A percentile compares a stretch with the other conserved stretches of the same genome.
These are phyloP conservation scores for Xiphophorus maculatus DNA, from an alignment of 2,113 vertebrate species.

Conservation along the genomic window DNA sequence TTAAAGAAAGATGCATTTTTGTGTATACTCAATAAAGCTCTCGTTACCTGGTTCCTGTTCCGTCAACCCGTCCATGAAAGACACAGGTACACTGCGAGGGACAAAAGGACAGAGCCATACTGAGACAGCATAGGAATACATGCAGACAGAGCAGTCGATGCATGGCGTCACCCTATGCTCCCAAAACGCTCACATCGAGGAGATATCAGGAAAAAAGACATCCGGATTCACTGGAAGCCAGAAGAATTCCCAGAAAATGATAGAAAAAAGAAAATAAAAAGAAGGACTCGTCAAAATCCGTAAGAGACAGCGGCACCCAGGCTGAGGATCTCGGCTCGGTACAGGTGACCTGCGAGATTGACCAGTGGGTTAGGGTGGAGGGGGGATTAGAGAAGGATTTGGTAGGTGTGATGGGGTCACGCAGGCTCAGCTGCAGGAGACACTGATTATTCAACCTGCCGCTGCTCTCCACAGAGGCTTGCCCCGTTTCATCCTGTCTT, in stretches of 20 bases:
- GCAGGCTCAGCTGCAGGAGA: slow-evolving; percentile 25
- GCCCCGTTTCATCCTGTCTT: not conserved
- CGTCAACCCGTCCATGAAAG: slow-evolving; percentile 84
- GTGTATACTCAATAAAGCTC: not conserved
- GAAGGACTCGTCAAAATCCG: slow-evolving; percentile 47
- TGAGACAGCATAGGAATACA: slow-evolving; percentile 79
- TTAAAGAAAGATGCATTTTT: not conserved
- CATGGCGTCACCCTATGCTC: slow-evolving; percentile 78
- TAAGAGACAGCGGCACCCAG: slow-evolving; percentile 18
- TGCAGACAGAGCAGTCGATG: slow-evolving; percentile 75
- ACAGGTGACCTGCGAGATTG: slow-evolving; percentile 67
- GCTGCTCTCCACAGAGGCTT: not conserved
- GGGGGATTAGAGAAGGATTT: slow-evolving; percentile 78
- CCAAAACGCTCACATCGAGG: slow-evolving; percentile 55
- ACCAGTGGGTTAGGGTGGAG: slow-evolving; percentile 33
- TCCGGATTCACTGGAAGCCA: slow-evolving; percentile 35
- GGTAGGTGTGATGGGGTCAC: slow-evolving; percentile 63
- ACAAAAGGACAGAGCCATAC: slow-evolving; percentile 80
- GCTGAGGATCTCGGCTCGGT: slow-evolving; percentile 53
- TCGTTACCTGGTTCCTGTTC: slow-evolving; percentile 86
- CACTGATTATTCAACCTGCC: slow-evolving; percentile 15
- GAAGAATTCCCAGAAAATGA: slow-evolving; percentile 25
- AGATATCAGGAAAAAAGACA: slow-evolving; percentile 51
- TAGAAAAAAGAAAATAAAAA: slow-evolving; percentile 12
- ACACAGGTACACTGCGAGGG: slow-evolving; percentile 94